Conservation (phyloP, 1,140 invertebrate species). For the Rhopalosiphum padi region DNA sequence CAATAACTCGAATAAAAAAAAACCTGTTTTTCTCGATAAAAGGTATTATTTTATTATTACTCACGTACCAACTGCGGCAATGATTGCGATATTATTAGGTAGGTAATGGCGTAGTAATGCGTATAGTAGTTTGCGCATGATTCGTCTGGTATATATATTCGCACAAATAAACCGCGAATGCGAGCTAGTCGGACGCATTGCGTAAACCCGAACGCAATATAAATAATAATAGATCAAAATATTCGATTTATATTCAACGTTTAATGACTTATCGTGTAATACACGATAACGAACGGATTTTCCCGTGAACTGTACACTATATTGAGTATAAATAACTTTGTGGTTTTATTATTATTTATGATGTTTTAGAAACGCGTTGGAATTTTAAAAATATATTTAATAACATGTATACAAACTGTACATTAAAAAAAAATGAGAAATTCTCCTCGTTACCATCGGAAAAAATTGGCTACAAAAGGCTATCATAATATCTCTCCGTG, state of each 20-base stretch:
- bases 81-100: not conserved
- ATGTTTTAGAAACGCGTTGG: not conserved
- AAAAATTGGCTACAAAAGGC: not conserved
- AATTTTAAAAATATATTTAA: conserved; percentile 20
- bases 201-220: conserved; percentile 1
- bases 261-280: not conserved
- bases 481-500: not conserved
- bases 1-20: not conserved
- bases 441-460: not conserved
- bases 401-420: not conserved
- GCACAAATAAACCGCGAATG: not conserved
- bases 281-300: not conserved
- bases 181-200: not conserved
- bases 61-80: not conserved
- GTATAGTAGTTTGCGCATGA: conserved; percentile 6
- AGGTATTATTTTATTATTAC: not conserved
- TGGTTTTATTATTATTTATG: conserved; percentile 1
- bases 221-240: conserved; percentile 19
- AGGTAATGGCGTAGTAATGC: conserved; percentile 6
- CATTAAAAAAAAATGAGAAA: not conserved
- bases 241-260: conserved; percentile 6
- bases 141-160: not conserved
- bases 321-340: not conserved
- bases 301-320: not conserved
- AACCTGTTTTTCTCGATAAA: not conserved